Evolutionary conservation across 2,888 invertebrate genomes (phyloP).

Genomic region (Noctua fimbriata): DNA sequence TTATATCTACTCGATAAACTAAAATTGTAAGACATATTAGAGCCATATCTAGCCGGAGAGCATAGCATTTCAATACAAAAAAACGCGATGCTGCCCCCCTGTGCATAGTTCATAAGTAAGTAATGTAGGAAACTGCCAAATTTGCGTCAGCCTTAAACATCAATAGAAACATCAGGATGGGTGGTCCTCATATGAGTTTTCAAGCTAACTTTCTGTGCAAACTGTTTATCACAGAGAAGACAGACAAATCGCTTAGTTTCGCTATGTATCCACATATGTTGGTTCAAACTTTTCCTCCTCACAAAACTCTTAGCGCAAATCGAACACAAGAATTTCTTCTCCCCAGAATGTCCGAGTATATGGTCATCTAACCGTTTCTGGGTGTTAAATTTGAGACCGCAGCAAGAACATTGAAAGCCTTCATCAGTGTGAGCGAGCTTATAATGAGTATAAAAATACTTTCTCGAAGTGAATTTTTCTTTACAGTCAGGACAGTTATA

Average conservation of each 20-base stretch:
- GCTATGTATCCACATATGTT: slow-evolving; percentile 86
- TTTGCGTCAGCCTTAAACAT: slow-evolving; percentile 39
- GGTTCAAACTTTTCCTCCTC: slow-evolving; percentile 84
- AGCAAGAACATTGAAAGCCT: slow-evolving; percentile 77
- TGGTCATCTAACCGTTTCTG: slow-evolving; percentile 82
- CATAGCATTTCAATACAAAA: slow-evolving; percentile 7
- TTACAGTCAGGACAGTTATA: slow-evolving; percentile 83
- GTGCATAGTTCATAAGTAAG: not conserved
- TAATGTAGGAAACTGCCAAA: not conserved
- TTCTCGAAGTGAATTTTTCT: slow-evolving; percentile 74
- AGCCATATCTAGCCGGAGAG: not conserved
- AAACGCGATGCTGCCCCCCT: not conserved
- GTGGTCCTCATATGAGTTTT: slow-evolving; percentile 80
- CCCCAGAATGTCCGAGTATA: slow-evolving; percentile 86
- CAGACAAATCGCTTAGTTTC: slow-evolving; percentile 82
- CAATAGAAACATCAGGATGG: slow-evolving; percentile 74
- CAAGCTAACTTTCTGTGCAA: slow-evolving; percentile 84
- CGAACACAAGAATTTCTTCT: slow-evolving; percentile 84
- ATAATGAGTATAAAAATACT: slow-evolving; percentile 80
- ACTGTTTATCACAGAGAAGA: slow-evolving; percentile 80
- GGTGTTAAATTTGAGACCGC: slow-evolving; percentile 78
- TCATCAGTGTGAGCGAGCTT: slow-evolving; percentile 80
- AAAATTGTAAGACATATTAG: not conserved
- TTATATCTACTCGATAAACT: not conserved
- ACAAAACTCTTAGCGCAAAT: slow-evolving; percentile 88